Evolutionary conservation across 2,797 vertebrate species (phyloP), one percentile per base, ranked within the genome.

Genomic region (Coracias cyanogaster): DNA sequence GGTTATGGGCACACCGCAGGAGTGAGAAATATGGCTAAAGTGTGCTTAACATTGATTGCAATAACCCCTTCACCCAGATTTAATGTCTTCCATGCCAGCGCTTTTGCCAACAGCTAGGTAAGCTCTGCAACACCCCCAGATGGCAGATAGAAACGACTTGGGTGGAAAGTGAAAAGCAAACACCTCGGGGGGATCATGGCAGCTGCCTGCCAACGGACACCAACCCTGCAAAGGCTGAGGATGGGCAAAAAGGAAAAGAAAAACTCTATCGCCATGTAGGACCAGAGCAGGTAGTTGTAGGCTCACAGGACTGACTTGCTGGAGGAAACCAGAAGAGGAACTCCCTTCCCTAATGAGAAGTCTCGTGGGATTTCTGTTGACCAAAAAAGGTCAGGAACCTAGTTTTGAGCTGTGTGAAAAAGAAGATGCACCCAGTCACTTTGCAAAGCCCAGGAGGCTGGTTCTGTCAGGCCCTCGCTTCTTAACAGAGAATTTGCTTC

Each of bases 321-420:
- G 49, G 64, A 89, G 74, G 67, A 93, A 96, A 82, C 52, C 89
- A 89, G 55, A 82, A 92, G 67, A 92, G 71, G 57, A 77, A 94
- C 86, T 76, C 55, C 86, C 70, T 70, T 82, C 81, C 57, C 78
- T 81, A 9, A 13, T 4, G 55, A 85, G 81, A 92, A 81, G 26
- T 31, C 89, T 80, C 17, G 0, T n/a, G 86, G 41, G 90, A 65
- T 19, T 86, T 91, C 18, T 54, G 45, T 61, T 57, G 60, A 54
- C 64, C 55, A 87, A 35, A 82, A 85, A 71, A 46, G 55, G 29
- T 35, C 89, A 85, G 29, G 16, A 35, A 37, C 64, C 67, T 19
- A 6, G 0, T n/a, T 80, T 67, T 69, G 62, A 73, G 71, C 82
- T 49, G 18, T 4, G 0, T 9, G 5, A 64, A 64, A 57, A 39